Conservation (phyloP, 1,140 invertebrate species). For the Paralvinella palmiformis region DNA sequence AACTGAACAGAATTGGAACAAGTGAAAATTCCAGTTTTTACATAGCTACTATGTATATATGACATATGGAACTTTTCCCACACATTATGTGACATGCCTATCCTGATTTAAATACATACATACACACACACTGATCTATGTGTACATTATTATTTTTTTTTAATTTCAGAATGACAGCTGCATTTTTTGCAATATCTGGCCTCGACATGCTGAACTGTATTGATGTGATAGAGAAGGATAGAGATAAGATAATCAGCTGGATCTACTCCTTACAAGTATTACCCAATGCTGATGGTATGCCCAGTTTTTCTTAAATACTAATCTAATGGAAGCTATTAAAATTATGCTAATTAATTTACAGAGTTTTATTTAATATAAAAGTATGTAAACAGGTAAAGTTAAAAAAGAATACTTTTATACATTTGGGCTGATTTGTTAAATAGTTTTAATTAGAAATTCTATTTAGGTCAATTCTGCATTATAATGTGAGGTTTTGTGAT, state of each 20-base stretch:
- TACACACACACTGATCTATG: too few species aligned
- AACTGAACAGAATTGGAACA: too few species aligned
- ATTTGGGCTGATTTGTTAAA: not conserved
- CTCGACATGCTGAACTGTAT: slow-evolving; percentile 76
- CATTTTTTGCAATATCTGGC: slow-evolving; percentile 84
- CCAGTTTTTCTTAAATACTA: not conserved
- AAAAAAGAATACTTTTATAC: not conserved
- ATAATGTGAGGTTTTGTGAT: too few species aligned
- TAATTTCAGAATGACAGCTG: slow-evolving; percentile 66
- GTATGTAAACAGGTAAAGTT: not conserved
- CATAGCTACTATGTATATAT: too few species aligned
- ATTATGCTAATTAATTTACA: not conserved
- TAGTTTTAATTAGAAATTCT: too few species aligned
- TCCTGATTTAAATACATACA: too few species aligned
- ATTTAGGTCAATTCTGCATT: too few species aligned
- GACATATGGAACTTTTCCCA: too few species aligned
- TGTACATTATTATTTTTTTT: not conserved
- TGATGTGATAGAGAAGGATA: slow-evolving; percentile 56
- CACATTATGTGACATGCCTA: too few species aligned
- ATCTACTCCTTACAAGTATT: slow-evolving; percentile 78
- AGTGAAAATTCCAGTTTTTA: too few species aligned
- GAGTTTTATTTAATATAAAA: not conserved
- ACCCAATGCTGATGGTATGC: slow-evolving; percentile 54
- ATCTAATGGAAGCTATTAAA: not conserved
- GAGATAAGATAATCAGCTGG: slow-evolving; percentile 75